A percentile compares a stretch with the other conserved stretches of the same genome.
These are phyloP conservation scores for Laterallus jamaicensis DNA, from an alignment of 2,113 vertebrate species.

Conservation along the genomic window DNA sequence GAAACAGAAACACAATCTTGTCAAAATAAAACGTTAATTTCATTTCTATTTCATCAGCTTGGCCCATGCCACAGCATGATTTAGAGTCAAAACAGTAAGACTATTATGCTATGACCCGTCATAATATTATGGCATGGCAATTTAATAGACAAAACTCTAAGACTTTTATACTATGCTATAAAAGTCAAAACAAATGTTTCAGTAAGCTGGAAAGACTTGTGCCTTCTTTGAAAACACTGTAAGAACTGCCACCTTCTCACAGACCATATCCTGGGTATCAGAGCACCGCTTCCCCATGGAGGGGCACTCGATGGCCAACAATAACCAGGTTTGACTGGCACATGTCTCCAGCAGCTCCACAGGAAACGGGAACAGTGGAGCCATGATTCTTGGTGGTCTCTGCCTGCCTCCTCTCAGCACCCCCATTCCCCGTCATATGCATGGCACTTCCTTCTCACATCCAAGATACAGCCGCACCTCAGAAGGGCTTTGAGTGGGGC, in stretches of 20 bases:
- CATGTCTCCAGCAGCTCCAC: background rate
- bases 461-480: background rate
- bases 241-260: background rate
- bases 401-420: background rate
- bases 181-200: slow-evolving; percentile 51
- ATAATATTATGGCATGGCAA: slow-evolving; percentile 44
- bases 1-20: slow-evolving; percentile 43
- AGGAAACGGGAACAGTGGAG: background rate
- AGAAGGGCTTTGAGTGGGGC: background rate
- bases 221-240: slow-evolving; percentile 8
- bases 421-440: background rate
- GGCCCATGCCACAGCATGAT: slow-evolving; percentile 26
- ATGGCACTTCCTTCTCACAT: background rate
- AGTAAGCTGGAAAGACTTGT: slow-evolving; percentile 14
- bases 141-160: slow-evolving; percentile 53
- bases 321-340: background rate
- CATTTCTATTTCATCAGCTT: slow-evolving; percentile 34
- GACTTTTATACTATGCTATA: background rate
- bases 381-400: background rate
- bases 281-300: background rate
- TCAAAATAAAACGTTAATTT: slow-evolving; percentile 53
- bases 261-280: background rate
- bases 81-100: slow-evolving; percentile 58
- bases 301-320: background rate
- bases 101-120: slow-evolving; percentile 20